Base-by-base conservation (phyloP, 2,797 vertebrate genomes). In the Apogon talboti region DNA sequence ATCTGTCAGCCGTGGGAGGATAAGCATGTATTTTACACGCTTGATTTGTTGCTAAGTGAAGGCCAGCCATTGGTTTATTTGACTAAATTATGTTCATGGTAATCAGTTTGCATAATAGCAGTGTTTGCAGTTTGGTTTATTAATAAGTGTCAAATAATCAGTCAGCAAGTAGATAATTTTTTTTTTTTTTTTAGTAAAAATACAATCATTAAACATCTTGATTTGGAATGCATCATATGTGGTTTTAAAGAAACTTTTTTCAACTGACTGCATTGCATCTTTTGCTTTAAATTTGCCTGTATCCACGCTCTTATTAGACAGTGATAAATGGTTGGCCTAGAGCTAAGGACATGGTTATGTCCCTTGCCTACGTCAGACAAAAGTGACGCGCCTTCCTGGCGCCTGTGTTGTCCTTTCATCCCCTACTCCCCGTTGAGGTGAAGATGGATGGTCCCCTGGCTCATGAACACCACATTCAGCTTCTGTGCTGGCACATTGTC, bases 11-110 rank as follows among this genome's bases (percentile, higher is more conserved):
- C 88, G 83, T 92, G 91, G 86, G 83, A 93, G 89, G 91, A 93
- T 90, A 90, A 93, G 89, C 89, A 90, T 93, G 92, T 93, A 91
- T 92, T 92, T 92, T 92, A 89, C 92, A 94, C 88, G 89, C 88
- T 86, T 90, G 89, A 91, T 91, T 93, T 93, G 89, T 90, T 92
- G 91, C 90, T 91, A 91, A 92, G 91, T 92, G 91, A 88, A 74
- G 87, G 87, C 66, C 71, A 46, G 82, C 83, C 83, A 87, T 88
- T 86, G 84, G 37, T 41, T 79, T 87, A 86, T 90, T 87, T 90
- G 80, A 85, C 81, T 76, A 79, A 89, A 87, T 85, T 76, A 71
- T 75, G 81, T 89, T 76, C 81, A 61, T 57, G 79, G 67, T 54
- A 79, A 71, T 84, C 74, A 64, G 71, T 56, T 67, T 77, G 47